Percentiles rank a stretch among this genome's conserved stretches.
phyloP scores from a whole-genome alignment of 2,797 vertebrate genomes.

The Hypotaenidia okinawae region DNA sequence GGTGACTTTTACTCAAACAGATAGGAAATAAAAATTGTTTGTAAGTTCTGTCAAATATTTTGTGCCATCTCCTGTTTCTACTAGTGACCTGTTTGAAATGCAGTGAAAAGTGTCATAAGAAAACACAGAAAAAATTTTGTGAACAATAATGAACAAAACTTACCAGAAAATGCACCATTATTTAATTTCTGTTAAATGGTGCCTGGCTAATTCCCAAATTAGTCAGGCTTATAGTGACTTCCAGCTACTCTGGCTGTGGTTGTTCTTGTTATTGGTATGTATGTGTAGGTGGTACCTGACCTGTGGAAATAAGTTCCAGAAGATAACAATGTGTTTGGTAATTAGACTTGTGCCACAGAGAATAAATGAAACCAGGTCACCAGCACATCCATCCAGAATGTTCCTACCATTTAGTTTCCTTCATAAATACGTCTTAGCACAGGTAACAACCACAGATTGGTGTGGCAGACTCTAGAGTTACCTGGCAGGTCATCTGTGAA shows the following conservation, averaged over 20 bases:
- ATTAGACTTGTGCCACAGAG: neutral
- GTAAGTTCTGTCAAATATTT: neutral
- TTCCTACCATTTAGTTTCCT: neutral
- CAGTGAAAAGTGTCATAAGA: neutral
- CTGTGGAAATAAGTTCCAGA: neutral
- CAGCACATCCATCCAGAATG: neutral
- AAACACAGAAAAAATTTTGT: neutral
- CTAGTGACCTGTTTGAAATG: neutral
- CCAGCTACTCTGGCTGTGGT: neutral
- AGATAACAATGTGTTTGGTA: neutral
- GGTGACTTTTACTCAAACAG: neutral
- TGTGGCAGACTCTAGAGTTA: neutral
- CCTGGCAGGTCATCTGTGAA: neutral
- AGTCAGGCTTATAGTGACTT: neutral
- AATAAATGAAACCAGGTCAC: conserved; percentile 17
- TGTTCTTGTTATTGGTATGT: neutral
- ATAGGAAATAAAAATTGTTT: neutral
- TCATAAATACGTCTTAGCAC: neutral
- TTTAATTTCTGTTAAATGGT: neutral
- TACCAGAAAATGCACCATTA: neutral
- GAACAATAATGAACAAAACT: neutral
- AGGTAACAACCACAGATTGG: neutral
- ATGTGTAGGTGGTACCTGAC: neutral
- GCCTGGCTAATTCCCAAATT: neutral
- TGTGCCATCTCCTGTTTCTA: neutral